Conservation (phyloP, 1,140 invertebrate genomes). For the Drosophila subobscura region DNA sequence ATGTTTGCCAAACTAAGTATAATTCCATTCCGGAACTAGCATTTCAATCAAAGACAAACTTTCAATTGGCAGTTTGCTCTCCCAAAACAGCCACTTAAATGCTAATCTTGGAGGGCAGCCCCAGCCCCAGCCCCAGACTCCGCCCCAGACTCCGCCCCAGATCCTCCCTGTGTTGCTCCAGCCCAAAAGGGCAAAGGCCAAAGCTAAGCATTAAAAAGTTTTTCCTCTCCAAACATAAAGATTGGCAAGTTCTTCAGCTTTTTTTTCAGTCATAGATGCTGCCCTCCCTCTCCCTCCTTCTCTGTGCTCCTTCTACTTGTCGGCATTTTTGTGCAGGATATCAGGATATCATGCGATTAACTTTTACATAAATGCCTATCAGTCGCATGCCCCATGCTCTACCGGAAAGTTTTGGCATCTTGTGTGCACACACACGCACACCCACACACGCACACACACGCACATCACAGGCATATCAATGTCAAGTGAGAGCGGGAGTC, state of each 20-base stretch:
- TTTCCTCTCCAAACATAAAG: background rate
- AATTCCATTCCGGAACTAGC: conserved; percentile 14
- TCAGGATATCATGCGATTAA: conserved; percentile 59
- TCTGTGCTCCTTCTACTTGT: background rate
- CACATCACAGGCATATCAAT: background rate
- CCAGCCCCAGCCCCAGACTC: background rate
- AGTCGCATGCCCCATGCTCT: conserved; percentile 12
- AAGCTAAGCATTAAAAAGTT: conserved; percentile 32
- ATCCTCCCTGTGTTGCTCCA: too few species aligned
- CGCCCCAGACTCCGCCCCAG: background rate
- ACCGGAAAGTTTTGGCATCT: too few species aligned
- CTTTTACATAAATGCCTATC: conserved; percentile 59
- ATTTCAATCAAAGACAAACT: conserved; percentile 37
- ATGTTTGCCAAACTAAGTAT: background rate
- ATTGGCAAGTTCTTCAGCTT: conserved; percentile 8
- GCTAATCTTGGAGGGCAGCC: conserved; percentile 21
- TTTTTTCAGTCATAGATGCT: background rate
- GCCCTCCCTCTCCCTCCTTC: background rate
- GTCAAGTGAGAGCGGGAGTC: background rate
- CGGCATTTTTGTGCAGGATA: conserved; percentile 41
- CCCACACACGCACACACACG: background rate
- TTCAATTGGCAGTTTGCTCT: conserved; percentile 27
- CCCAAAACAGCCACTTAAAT: conserved; percentile 17
- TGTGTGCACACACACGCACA: too few species aligned
- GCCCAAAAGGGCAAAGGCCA: background rate